Conservation (phyloP, 2,888 invertebrate genomes). For the Mythimna albipuncta region DNA sequence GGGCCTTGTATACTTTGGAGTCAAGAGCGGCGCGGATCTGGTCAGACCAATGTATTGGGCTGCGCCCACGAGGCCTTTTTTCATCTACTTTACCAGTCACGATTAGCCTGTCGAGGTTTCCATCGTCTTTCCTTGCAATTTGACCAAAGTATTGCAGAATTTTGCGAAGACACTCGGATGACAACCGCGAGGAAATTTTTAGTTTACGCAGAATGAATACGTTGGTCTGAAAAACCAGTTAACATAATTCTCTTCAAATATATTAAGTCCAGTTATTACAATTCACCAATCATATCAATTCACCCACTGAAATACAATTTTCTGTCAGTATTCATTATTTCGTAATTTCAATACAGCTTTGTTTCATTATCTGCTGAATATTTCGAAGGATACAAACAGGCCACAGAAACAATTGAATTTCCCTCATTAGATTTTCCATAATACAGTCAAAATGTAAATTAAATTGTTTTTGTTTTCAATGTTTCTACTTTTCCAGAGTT, state of each 20-base stretch:
- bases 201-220: no score
- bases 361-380: slow-evolving; percentile 44
- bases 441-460: slow-evolving; percentile 38
- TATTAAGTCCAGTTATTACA: not conserved
- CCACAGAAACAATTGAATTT: slow-evolving; percentile 50
- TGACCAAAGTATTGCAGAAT: no score
- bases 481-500: not conserved
- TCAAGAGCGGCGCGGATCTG: no score
- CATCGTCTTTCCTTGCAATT: no score
- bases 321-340: slow-evolving; percentile 15
- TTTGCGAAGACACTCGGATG: no score
- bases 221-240: no score
- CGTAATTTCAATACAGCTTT: slow-evolving; percentile 47
- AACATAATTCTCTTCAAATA: not conserved
- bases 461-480: slow-evolving; percentile 21
- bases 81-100: no score
- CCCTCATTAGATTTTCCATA: slow-evolving; percentile 33
- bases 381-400: slow-evolving; percentile 24
- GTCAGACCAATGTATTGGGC: no score
- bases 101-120: no score
- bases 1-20: no score
- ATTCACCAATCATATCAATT: slow-evolving; percentile 7
- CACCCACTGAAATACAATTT: slow-evolving; percentile 15
- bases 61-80: no score
- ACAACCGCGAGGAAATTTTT: no score